Evolutionary conservation across 2,888 invertebrate genomes (phyloP).

Genomic region (Monoplex corrugatus): DNA sequence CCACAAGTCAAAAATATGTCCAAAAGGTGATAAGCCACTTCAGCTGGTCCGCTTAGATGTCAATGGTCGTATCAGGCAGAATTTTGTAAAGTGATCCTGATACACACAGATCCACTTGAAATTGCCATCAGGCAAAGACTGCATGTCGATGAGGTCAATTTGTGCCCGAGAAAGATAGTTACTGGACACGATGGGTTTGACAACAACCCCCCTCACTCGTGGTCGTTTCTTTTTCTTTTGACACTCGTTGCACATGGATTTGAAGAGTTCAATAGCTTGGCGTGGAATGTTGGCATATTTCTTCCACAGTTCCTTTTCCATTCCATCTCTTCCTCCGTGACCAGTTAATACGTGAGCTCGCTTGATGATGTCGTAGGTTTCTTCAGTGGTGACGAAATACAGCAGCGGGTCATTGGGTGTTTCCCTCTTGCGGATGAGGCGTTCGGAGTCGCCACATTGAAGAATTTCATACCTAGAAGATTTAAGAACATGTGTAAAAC

Average conservation of each 20-base stretch:
- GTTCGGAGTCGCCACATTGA: constrained; percentile 3
- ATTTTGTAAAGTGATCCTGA: constrained; percentile 37
- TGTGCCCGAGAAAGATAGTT: constrained; percentile 37
- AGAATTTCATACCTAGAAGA: constrained; percentile 41
- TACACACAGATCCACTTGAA: constrained; percentile 37
- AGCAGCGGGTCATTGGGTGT: not conserved
- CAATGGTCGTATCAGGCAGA: constrained; percentile 22
- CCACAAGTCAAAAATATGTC: constrained; percentile 2
- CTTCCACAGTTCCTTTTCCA: constrained; percentile 33
- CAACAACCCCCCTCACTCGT: not conserved
- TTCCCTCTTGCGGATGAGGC: constrained; percentile 34
- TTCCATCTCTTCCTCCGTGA: constrained; percentile 36
- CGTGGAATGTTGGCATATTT: constrained; percentile 31
- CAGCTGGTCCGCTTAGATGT: constrained; percentile 14
- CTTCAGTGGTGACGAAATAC: constrained; percentile 27
- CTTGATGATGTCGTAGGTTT: constrained; percentile 38
- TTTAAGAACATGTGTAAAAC: too few relatives aligned
- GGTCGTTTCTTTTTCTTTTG: constrained; percentile 25
- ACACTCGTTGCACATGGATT: not conserved
- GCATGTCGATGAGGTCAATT: constrained; percentile 34
- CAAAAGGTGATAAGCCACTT: constrained; percentile 30
- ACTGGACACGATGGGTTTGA: not conserved
- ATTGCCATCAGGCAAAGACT: constrained; percentile 16
- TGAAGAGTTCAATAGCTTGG: constrained; percentile 23
- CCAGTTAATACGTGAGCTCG: constrained; percentile 30